Evolutionary conservation across 2,797 vertebrate genomes (phyloP).

Genomic region (Acanthis flammea): DNA sequence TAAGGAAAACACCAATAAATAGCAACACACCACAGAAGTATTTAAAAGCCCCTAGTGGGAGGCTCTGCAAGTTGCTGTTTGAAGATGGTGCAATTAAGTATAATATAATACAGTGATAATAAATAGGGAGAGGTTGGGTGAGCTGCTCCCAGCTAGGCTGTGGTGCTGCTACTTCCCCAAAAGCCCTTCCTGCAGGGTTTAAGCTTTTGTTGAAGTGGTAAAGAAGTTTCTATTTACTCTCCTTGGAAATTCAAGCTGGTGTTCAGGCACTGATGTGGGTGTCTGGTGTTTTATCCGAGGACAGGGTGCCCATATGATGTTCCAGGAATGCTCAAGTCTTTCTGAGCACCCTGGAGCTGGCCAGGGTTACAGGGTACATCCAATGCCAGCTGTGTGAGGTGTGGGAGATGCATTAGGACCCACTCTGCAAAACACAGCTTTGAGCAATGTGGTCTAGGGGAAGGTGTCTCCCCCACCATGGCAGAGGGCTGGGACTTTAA

Average conservation of each 20-base stretch:
- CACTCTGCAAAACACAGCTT: background rate
- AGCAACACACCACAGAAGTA: constrained; percentile 14
- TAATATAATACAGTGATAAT: background rate
- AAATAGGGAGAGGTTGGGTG: background rate
- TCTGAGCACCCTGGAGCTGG: background rate
- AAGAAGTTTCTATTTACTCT: background rate
- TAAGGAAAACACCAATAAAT: constrained; percentile 46
- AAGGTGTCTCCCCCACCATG: fast-evolving
- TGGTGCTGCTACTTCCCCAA: background rate
- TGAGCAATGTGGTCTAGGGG: background rate
- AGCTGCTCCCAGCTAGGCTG: background rate
- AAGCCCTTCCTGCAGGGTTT: background rate
- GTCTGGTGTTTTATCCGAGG: background rate
- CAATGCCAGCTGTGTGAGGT: background rate
- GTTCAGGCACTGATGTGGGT: background rate
- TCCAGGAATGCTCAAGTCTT: background rate
- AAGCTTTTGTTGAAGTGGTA: background rate
- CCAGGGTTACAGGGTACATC: background rate
- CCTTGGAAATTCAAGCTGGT: background rate
- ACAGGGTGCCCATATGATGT: background rate
- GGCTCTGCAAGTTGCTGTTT: constrained; percentile 15
- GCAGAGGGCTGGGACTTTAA: background rate
- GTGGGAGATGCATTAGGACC: background rate
- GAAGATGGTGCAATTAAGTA: constrained; percentile 41
- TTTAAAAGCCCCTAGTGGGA: constrained; percentile 48